A percentile compares a stretch with the other conserved stretches of the same genome.
Evolutionary conservation across 2,797 vertebrate species (phyloP).

Genomic region (Hapalemur alaotrensis): DNA sequence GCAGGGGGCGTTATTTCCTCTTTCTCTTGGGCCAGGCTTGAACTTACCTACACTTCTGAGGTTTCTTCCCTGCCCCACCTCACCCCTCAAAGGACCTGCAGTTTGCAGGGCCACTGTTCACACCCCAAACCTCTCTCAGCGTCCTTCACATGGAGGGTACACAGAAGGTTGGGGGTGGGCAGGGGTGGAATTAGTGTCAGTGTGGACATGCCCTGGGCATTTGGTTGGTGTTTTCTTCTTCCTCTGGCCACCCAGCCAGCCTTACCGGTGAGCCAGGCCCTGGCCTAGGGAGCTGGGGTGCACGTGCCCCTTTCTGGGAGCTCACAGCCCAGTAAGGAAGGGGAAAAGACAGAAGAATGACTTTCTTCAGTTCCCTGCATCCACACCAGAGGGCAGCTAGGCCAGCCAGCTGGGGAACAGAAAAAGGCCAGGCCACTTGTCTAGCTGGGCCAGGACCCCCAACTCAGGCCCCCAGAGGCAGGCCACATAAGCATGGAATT

Average conservation of each 20-base stretch:
- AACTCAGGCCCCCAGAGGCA: not conserved
- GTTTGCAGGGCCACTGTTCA: not conserved
- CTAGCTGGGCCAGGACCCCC: not conserved
- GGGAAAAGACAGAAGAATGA: not conserved
- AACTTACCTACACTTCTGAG: not conserved
- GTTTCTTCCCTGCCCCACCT: not conserved
- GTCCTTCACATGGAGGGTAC: not conserved
- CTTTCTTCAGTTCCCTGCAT: not conserved
- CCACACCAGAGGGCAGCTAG: not conserved
- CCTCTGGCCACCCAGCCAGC: not conserved
- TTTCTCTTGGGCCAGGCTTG: not conserved
- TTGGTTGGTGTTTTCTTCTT: not conserved
- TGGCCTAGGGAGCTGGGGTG: not conserved
- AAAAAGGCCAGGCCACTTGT: not conserved
- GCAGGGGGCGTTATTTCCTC: not conserved
- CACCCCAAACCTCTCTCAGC: not conserved
- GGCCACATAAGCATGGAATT: not conserved
- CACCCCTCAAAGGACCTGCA: not conserved
- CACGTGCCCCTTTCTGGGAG: not conserved
- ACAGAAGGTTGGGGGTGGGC: not conserved
- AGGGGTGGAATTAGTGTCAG: not conserved
- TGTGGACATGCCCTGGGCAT: not conserved
- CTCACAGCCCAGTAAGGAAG: not conserved
- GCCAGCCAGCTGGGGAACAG: not conserved
- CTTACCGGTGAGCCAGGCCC: not conserved